phyloP scores from a whole-genome alignment of 2,113 vertebrate species.

The Cariama cristata region DNA sequence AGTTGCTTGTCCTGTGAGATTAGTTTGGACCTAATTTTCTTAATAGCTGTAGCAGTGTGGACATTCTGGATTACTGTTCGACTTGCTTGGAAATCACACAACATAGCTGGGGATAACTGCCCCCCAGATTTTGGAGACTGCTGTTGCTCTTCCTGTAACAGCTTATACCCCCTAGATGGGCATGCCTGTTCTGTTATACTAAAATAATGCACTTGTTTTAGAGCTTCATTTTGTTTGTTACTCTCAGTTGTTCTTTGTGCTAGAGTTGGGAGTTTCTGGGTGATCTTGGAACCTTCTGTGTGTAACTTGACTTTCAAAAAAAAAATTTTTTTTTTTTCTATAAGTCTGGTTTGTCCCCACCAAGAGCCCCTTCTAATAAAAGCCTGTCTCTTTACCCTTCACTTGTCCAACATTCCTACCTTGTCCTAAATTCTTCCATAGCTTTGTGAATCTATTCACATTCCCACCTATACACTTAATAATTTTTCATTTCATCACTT shows the following conservation, averaged over 20 bases:
- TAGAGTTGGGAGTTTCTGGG: background rate
- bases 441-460: background rate
- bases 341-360: accelerated
- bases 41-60: background rate
- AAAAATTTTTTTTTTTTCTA: background rate
- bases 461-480: background rate
- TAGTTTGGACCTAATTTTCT: background rate
- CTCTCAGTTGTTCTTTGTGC: background rate
- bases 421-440: background rate
- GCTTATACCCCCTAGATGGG: background rate
- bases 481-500: background rate
- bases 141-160: background rate
- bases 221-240: background rate
- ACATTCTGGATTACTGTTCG: background rate
- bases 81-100: background rate
- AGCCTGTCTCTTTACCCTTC: background rate
- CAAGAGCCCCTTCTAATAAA: background rate
- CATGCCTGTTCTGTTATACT: background rate
- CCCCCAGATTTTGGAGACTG: background rate
- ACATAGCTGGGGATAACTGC: background rate
- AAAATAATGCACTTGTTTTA: background rate
- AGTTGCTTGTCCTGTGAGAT: background rate
- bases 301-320: background rate
- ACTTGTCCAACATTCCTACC: background rate
- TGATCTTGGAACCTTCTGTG: background rate